phyloP scores from a whole-genome alignment of 2,888 invertebrate genomes.

The Diabrotica balteata region DNA sequence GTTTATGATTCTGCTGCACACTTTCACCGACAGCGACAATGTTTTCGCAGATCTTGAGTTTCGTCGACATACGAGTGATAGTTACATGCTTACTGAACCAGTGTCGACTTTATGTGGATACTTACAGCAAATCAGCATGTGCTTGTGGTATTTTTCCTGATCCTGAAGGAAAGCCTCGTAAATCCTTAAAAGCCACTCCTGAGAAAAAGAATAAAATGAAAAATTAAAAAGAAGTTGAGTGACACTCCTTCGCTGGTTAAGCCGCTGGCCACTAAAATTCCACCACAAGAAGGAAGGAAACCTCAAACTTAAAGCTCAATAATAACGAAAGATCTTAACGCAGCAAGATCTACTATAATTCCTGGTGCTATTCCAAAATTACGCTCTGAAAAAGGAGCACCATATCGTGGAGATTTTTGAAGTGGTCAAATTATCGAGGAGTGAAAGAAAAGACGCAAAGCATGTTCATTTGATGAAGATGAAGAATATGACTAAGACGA shows the following conservation, averaged over 20 bases:
- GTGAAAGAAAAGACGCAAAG: conserved; percentile 6
- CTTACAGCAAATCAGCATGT: conserved; percentile 18
- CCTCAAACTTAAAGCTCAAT: conserved; percentile 58
- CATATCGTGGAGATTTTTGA: conserved; percentile 23
- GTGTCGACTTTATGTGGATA: conserved; percentile 24
- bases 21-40: no score
- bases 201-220: conserved; percentile 14
- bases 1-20: no score
- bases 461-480: not conserved
- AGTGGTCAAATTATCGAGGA: conserved; percentile 16
- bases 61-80: no score
- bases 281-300: conserved; percentile 43
- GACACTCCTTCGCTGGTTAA: conserved; percentile 42
- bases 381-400: conserved; percentile 18
- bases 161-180: conserved; percentile 16
- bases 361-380: conserved; percentile 19
- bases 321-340: conserved; percentile 49
- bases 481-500: conserved; percentile 8
- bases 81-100: no score
- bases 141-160: conserved; percentile 30
- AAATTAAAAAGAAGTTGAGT: conserved; percentile 40
- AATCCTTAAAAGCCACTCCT: not conserved
- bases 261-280: conserved; percentile 44
- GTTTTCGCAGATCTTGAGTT: no score
- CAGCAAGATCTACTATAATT: conserved; percentile 20